Conservation (phyloP, 2,888 invertebrate species). For the Anagyrus pseudococci region DNA sequence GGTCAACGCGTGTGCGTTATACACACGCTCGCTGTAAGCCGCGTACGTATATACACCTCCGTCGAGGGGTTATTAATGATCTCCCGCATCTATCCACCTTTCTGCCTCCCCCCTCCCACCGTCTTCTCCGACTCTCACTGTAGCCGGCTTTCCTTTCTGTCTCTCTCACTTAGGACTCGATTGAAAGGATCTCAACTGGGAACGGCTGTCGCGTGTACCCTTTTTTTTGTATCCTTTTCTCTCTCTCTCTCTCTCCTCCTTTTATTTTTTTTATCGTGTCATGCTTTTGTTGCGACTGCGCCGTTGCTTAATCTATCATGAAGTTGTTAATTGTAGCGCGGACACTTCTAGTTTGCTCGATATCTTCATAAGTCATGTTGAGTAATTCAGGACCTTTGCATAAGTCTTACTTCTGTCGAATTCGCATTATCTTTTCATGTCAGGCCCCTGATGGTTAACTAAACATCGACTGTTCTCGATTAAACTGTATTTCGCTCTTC, state of each 20-base stretch:
- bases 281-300: neutral
- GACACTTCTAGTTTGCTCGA: neutral
- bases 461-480: no score
- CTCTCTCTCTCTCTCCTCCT: neutral
- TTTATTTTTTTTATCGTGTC: neutral
- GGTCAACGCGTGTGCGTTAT: neutral
- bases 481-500: no score
- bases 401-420: no score
- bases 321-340: conserved; percentile 6
- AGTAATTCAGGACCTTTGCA: neutral
- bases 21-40: neutral
- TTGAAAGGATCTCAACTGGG: neutral
- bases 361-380: conserved; percentile 11
- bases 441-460: no score
- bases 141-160: neutral
- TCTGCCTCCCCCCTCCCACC: conserved; percentile 10
- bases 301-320: conserved; percentile 17
- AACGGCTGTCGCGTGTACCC: no score
- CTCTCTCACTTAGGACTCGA: neutral
- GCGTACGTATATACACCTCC: no score
- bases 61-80: conserved; percentile 36
- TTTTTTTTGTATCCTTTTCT: no score
- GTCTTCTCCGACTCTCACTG: neutral
- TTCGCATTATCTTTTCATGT: no score
- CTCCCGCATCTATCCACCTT: conserved; percentile 18